phyloP scores from a whole-genome alignment of 92 coral and sea anemone genomes.

The Umimayanthus kanabou region DNA sequence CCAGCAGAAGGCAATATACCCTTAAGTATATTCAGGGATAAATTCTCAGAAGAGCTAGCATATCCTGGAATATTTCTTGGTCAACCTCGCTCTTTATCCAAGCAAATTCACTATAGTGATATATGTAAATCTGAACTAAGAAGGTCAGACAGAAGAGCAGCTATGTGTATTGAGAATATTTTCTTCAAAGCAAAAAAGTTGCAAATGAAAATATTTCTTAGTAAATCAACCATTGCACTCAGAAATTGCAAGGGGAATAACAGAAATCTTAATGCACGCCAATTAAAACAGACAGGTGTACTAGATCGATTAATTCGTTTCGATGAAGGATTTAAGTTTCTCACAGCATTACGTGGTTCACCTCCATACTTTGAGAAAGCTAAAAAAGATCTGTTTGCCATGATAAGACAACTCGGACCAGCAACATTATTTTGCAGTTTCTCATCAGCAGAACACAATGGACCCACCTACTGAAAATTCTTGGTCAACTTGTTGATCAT shows the following conservation, averaged over 20 bases:
- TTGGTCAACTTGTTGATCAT: conserved; percentile 69
- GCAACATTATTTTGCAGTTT: conserved; percentile 68
- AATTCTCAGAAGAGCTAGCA: conserved; percentile 70
- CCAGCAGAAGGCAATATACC: too few species aligned
- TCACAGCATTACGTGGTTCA: conserved; percentile 68
- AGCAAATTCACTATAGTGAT: conserved; percentile 39
- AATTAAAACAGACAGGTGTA: conserved; percentile 54
- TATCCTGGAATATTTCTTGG: conserved; percentile 69
- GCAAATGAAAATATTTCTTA: too few species aligned
- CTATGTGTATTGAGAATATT: conserved; percentile 51
- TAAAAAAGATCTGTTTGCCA: conserved; percentile 64
- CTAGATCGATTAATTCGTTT: conserved; percentile 54
- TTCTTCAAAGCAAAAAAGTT: conserved; percentile 61
- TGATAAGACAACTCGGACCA: conserved; percentile 67
- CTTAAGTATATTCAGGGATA: conserved; percentile 68
- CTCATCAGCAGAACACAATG: conserved; percentile 56
- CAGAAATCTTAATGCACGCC: conserved; percentile 58
- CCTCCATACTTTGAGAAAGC: too few species aligned
- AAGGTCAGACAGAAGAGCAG: conserved; percentile 68
- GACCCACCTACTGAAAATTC: conserved; percentile 48
- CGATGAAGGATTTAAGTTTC: conserved; percentile 40
- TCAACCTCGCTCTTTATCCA: conserved; percentile 17
- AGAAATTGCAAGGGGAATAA: conserved; percentile 60
- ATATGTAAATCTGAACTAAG: conserved; percentile 45
- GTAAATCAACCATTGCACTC: conserved; percentile 53